Base-by-base conservation (phyloP, 2,797 vertebrate genomes). In the Odontamblyopus lacepedii region DNA sequence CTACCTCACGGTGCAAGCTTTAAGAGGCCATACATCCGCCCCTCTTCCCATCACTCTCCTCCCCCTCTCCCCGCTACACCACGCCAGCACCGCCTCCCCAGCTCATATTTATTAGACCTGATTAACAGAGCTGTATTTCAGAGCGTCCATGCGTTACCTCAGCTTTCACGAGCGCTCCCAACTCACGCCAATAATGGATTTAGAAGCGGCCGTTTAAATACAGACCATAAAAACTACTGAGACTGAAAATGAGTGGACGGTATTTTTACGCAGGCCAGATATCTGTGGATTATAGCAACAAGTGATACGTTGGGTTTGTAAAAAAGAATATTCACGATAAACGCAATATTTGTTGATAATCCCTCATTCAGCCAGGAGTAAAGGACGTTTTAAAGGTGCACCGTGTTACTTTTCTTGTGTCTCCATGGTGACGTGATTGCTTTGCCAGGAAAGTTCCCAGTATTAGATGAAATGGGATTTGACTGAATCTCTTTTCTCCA, bases 171-270 rank as follows among this genome's bases (percentile, higher is more conserved):
- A 13, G 29, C 66, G 38, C 53, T 77, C 69, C 64, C 64, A 77
- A 74, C 71, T 70, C 73, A 66, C 64, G 62, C 62, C 64, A 68
- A 75, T 81, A 83, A 88, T 84, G 77, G 84, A 76, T 85, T 82
- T 71, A 71, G 67, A 69, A 77, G 75, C 75, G 73, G 72, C 81
- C 75, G 77, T 89, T 90, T 87, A 70, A 87, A 86, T 81, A 78
- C 75, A 5, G 35, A 70, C 78, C 75, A 77, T 87, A 68, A 78
- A 89, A 91, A 86, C 87, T 78, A 88, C 80, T 72, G 65, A 76
- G 79, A 88, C 71, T 81, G 80, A 87, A 93, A 89, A 91, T 86
- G 67, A 86, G 78, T 57, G 75, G 72, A 78, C 83, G 85, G 63
- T 82, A 69, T 83, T 86, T 90, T 84, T 78, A 89, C 83, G 77